phyloP scores from a whole-genome alignment of 37 sponge, comb jelly and placozoan species.

The Diacarnus erythraeanus region DNA sequence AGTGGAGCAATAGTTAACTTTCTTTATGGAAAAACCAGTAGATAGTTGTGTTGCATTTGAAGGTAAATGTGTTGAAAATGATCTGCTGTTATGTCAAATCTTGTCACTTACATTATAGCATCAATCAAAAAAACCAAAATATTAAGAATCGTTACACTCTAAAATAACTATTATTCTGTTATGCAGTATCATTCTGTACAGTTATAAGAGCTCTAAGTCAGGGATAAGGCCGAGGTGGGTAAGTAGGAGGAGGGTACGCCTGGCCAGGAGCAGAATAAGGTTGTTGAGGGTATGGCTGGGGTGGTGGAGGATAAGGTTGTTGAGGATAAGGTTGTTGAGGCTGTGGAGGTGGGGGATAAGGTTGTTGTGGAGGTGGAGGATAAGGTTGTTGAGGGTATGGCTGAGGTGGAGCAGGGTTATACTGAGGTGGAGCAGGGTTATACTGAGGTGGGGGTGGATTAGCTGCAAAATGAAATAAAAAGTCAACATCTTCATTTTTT shows the following conservation, averaged over 20 bases:
- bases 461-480: neutral
- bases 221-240: neutral
- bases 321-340: slow-evolving; percentile 3
- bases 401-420: neutral
- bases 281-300: slow-evolving; percentile 4
- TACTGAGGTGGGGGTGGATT: slow-evolving; percentile 5
- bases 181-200: neutral
- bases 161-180: neutral
- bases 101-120: no score
- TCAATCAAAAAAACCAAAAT: no score
- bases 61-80: no score
- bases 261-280: neutral
- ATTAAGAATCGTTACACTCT: no score
- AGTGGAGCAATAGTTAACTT: no score
- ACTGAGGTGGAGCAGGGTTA: neutral
- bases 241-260: neutral
- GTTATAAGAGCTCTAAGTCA: neutral
- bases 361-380: neutral
- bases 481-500: no score
- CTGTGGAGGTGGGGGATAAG: neutral
- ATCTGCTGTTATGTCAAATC: no score
- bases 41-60: no score
- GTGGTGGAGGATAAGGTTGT: slow-evolving; percentile 9
- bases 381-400: neutral
- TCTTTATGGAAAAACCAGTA: no score